These are phyloP conservation scores for Eubucco bourcierii DNA, from an alignment of 2,113 vertebrate species.

Conservation along the genomic window DNA sequence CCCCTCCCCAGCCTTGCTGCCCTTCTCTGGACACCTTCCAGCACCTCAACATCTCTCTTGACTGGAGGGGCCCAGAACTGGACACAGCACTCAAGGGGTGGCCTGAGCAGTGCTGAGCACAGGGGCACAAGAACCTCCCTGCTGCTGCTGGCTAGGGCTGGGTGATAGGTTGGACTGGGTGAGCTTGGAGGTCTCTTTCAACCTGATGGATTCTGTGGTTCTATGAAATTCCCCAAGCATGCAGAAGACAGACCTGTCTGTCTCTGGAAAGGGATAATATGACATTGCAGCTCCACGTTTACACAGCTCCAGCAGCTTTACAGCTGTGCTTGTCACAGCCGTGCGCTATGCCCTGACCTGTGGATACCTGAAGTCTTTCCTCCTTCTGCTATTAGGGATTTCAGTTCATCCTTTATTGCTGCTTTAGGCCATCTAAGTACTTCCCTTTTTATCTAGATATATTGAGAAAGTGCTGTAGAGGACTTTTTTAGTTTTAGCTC, in stretches of 20 bases:
- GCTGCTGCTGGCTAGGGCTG: background rate
- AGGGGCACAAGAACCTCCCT: too few relatives aligned
- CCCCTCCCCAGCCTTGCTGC: too few relatives aligned
- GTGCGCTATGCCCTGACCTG: background rate
- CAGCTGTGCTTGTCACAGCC: background rate
- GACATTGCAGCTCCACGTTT: background rate
- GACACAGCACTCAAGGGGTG: too few relatives aligned
- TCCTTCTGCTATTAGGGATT: background rate
- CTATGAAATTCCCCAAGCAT: background rate
- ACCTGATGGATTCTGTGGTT: too few relatives aligned
- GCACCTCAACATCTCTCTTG: too few relatives aligned
- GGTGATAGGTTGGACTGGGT: too few relatives aligned
- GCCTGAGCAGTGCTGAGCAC: too few relatives aligned
- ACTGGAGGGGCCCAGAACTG: too few relatives aligned
- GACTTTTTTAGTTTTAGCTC: conserved; percentile 36
- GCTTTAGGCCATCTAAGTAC: conserved; percentile 13
- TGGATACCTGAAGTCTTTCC: background rate
- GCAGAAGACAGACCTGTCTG: background rate
- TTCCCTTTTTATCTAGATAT: background rate
- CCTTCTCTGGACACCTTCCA: too few relatives aligned
- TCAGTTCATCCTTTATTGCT: conserved; percentile 3
- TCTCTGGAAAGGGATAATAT: background rate
- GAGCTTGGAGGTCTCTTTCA: too few relatives aligned
- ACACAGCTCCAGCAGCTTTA: background rate
- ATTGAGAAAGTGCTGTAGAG: background rate